These are phyloP conservation scores for Phoeniculus purpureus DNA, from an alignment of 2,797 vertebrate genomes.

Conservation along the genomic window DNA sequence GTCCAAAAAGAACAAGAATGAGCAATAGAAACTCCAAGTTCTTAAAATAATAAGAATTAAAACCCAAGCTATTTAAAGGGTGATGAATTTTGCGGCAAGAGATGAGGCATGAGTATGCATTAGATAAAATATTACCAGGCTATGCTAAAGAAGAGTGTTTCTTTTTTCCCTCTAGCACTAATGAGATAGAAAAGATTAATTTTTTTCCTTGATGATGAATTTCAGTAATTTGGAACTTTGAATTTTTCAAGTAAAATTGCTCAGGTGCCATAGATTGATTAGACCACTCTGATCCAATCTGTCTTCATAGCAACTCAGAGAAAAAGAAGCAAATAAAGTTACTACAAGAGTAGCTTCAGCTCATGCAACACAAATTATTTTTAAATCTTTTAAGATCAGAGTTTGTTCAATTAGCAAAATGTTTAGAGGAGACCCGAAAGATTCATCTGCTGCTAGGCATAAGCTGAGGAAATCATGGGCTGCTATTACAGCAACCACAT, in stretches of 20 bases:
- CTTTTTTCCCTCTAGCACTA: not conserved
- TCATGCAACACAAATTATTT: not conserved
- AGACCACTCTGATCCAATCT: not conserved
- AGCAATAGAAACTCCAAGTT: not conserved
- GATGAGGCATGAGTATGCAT: not conserved
- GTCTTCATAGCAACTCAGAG: not conserved
- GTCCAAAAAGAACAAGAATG: not conserved
- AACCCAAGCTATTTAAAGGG: not conserved
- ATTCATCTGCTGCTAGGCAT: not conserved
- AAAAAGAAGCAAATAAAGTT: not conserved
- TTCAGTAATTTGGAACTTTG: not conserved
- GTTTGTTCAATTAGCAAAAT: not conserved
- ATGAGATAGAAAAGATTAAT: not conserved
- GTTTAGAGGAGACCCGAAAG: not conserved
- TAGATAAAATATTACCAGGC: not conserved
- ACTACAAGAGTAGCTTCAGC: not conserved
- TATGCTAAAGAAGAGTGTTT: not conserved
- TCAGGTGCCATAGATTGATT: not conserved
- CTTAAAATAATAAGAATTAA: not conserved
- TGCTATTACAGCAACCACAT: not conserved
- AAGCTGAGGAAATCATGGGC: accelerated
- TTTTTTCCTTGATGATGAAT: not conserved
- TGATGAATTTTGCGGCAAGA: not conserved
- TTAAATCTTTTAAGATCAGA: not conserved
- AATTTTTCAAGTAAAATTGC: not conserved